phyloP scores from a whole-genome alignment of 53 echinoderm and acorn worm genomes.

The Stichopus horrens region DNA sequence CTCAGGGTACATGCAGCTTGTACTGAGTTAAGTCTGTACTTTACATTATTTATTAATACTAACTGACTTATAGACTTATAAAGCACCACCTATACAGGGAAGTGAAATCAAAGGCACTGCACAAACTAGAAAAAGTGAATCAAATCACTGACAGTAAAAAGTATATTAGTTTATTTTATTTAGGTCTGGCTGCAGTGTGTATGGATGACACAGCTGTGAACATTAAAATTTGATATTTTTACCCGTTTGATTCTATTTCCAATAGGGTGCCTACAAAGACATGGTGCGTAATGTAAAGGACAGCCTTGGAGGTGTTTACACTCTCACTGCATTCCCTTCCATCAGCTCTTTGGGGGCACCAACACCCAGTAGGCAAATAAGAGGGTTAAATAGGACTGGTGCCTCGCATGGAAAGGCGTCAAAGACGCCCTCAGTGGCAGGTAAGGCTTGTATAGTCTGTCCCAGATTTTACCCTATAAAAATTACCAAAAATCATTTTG shows the following conservation, averaged over 20 bases:
- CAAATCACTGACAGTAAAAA: too few species aligned
- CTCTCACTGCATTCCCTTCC: constrained; percentile 92
- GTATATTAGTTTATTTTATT: too few species aligned
- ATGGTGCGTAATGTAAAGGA: constrained; percentile 92
- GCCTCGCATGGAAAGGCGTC: constrained; percentile 80
- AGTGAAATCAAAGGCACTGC: too few species aligned
- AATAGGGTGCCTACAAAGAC: constrained; percentile 85
- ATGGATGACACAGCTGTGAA: too few species aligned
- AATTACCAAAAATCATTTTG: background rate
- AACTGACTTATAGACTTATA: too few species aligned
- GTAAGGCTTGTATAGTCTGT: constrained; percentile 36
- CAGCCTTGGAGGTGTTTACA: constrained; percentile 92
- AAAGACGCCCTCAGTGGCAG: constrained; percentile 93
- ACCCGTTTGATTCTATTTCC: background rate
- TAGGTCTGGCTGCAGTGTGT: too few species aligned
- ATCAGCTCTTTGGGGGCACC: constrained; percentile 93
- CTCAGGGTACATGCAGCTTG: too few species aligned
- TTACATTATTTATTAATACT: too few species aligned
- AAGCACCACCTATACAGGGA: too few species aligned
- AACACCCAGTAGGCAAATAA: constrained; percentile 60
- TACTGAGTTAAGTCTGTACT: too few species aligned
- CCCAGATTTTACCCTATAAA: background rate
- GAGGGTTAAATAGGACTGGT: constrained; percentile 64
- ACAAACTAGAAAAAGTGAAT: too few species aligned
- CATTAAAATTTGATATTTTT: too few species aligned